Evolutionary conservation across 2,888 invertebrate genomes (phyloP).

Genomic region (Orchesellides sinensis): DNA sequence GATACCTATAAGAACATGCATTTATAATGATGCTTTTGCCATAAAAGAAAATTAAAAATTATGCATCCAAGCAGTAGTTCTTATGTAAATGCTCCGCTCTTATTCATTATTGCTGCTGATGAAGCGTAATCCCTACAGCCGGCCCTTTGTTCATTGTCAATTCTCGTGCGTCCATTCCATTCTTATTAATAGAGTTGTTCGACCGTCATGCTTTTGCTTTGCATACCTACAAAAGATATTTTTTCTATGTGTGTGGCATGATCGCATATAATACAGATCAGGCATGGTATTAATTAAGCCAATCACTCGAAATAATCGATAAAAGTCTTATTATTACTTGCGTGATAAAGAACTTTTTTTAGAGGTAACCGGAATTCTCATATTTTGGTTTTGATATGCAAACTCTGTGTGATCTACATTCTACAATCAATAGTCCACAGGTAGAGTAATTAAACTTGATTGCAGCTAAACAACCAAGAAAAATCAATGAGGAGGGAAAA

Average conservation of each 20-base stretch:
- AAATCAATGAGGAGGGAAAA: too few species aligned
- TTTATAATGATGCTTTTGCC: neutral
- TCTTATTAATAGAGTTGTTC: conserved; percentile 26
- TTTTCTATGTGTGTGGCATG: conserved; percentile 21
- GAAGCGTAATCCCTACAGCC: neutral
- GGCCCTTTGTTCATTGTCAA: conserved; percentile 9
- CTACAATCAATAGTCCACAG: too few species aligned
- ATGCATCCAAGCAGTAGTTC: conserved; percentile 6
- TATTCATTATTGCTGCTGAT: neutral
- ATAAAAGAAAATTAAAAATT: neutral
- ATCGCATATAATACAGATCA: neutral
- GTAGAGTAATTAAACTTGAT: too few species aligned
- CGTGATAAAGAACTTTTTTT: too few species aligned
- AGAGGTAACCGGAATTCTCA: neutral
- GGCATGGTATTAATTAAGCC: neutral
- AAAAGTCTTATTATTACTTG: neutral
- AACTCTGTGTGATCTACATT: too few species aligned
- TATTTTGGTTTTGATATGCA: too few species aligned
- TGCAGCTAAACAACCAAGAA: too few species aligned
- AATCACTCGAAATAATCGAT: neutral
- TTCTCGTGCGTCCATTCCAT: neutral
- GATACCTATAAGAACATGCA: neutral
- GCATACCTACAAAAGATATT: neutral
- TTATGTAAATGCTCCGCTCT: neutral
- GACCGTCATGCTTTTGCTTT: neutral